phyloP scores from a whole-genome alignment of 2,113 vertebrate genomes.

The Rhinolophus ferrumequinum region DNA sequence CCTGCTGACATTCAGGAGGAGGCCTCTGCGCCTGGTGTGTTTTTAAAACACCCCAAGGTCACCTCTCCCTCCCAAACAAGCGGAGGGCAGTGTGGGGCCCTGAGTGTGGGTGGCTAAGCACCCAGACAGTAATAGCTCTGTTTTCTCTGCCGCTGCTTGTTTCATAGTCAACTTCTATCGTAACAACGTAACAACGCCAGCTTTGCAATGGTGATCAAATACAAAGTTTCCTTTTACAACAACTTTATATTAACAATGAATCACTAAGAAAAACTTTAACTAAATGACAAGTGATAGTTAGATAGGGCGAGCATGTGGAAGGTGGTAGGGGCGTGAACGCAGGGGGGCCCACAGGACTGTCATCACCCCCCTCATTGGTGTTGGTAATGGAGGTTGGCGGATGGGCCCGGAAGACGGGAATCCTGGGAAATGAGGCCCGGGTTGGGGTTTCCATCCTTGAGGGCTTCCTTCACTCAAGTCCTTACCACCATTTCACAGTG shows the following conservation, averaged over 20 bases:
- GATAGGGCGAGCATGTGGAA: rapidly evolving
- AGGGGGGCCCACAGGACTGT: neutral
- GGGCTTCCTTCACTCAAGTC: neutral
- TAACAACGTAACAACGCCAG: rapidly evolving
- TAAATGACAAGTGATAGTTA: rapidly evolving
- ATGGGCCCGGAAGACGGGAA: too few species aligned
- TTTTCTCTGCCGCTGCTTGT: neutral
- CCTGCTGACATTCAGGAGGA: neutral
- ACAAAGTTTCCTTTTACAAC: neutral
- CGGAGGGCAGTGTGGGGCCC: neutral
- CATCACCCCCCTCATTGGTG: rapidly evolving
- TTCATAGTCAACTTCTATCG: rapidly evolving
- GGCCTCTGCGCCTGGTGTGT: rapidly evolving
- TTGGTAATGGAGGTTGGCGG: too few species aligned
- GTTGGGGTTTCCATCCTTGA: neutral
- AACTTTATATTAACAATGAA: neutral
- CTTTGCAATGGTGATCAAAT: rapidly evolving
- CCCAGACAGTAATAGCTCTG: neutral
- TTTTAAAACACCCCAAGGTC: rapidly evolving
- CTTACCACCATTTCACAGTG: too few species aligned
- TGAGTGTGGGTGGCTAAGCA: rapidly evolving
- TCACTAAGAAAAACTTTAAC: neutral
- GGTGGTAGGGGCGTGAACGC: rapidly evolving
- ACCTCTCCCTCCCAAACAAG: rapidly evolving
- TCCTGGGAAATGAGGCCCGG: neutral